phyloP scores from a whole-genome alignment of 2,888 invertebrate species.

The Pristionchus mayeri region DNA sequence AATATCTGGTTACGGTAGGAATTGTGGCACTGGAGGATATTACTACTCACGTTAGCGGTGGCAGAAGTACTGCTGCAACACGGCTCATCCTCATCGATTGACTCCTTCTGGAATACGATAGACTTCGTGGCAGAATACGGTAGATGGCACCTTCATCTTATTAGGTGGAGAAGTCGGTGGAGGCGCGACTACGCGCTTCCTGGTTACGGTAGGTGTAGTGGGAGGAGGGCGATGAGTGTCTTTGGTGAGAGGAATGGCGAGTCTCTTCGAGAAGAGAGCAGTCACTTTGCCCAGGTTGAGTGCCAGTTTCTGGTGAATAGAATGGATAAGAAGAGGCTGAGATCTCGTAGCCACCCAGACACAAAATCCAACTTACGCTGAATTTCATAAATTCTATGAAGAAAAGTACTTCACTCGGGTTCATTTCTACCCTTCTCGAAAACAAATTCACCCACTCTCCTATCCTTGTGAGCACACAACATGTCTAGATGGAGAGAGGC shows the following conservation, averaged over 20 bases:
- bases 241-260: background rate
- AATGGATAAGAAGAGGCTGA: no score
- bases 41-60: background rate
- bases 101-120: background rate
- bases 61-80: background rate
- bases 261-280: background rate
- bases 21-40: background rate
- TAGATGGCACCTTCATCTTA: background rate
- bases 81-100: conserved; percentile 5
- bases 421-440: no score
- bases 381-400: no score
- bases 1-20: background rate
- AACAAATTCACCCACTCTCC: no score
- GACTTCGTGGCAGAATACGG: background rate
- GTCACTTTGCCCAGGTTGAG: conserved; percentile 10
- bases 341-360: no score
- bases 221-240: background rate
- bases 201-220: background rate
- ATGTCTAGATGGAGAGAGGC: no score
- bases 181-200: background rate
- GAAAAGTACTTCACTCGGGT: no score
- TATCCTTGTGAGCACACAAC: no score
- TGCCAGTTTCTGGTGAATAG: background rate
- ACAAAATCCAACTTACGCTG: no score
- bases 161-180: background rate